A percentile compares a stretch with the other conserved stretches of the same genome.
These are phyloP conservation scores for Chaetodon auriga DNA, from an alignment of 2,113 vertebrate genomes.

Conservation along the genomic window DNA sequence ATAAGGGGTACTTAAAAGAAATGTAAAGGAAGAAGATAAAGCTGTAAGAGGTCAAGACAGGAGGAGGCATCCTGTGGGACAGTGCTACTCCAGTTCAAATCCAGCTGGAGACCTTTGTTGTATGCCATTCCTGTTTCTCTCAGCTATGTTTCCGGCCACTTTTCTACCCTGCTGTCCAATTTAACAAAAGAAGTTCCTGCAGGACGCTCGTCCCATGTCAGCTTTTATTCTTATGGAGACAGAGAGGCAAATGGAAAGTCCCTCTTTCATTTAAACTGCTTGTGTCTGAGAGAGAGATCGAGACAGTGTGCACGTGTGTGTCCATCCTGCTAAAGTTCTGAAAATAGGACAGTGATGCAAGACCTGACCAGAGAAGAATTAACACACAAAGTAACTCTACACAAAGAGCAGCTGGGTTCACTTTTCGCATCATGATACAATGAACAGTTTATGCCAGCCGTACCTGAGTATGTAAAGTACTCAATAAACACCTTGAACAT, in stretches of 20 bases:
- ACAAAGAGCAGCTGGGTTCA: constrained; percentile 49
- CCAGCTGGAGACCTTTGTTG: neutral
- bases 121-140: constrained; percentile 1
- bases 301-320: constrained; percentile 8
- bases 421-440: constrained; percentile 21
- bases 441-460: constrained; percentile 5
- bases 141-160: constrained; percentile 26
- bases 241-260: constrained; percentile 37
- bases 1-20: constrained; percentile 18
- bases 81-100: neutral
- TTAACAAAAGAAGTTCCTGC: constrained; percentile 7
- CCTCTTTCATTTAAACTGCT: constrained; percentile 17
- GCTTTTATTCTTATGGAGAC: constrained; percentile 15
- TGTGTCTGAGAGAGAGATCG: neutral
- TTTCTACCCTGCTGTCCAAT: constrained; percentile 9
- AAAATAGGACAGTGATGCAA: constrained; percentile 71
- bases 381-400: constrained; percentile 32
- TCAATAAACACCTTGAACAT: constrained; percentile 6
- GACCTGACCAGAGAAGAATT: constrained; percentile 41
- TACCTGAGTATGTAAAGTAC: neutral
- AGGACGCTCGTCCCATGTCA: constrained; percentile 20
- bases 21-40: constrained; percentile 2
- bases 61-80: neutral
- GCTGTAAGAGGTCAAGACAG: neutral
- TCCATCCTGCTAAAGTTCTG: constrained; percentile 34